Base-by-base conservation (phyloP, 2,888 invertebrate species). In the Tupiocoris notatus region DNA sequence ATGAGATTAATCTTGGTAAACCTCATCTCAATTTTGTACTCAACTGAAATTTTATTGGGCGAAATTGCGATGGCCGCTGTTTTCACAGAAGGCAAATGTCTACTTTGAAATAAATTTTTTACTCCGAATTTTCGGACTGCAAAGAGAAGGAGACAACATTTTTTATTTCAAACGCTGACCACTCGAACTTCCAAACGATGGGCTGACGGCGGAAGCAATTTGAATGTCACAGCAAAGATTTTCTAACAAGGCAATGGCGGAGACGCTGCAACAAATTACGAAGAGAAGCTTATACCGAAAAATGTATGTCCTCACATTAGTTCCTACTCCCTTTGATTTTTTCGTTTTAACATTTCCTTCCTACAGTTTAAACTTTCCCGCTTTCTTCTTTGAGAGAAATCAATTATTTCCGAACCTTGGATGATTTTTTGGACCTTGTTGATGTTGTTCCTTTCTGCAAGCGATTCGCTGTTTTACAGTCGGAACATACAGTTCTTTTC, bases 21-120 rank as follows among this genome's bases (percentile, higher is more conserved):
- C n/a, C n/a, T n/a, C n/a, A n/a, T n/a, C n/a, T n/a, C n/a, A n/a
- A n/a, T n/a, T n/a, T n/a, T n/a, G n/a, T n/a, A n/a, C n/a, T n/a
- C n/a, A n/a, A n/a, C n/a, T n/a, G n/a, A n/a, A n/a, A n/a, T n/a
- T n/a, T n/a, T n/a, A n/a, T n/a, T n/a, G n/a, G n/a, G n/a, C n/a
- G n/a, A n/a, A n/a, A n/a, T n/a, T n/a, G n/a, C n/a, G n/a, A n/a
- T n/a, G n/a, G n/a, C n/a, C n/a, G n/a, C n/a, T n/a, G n/a, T n/a
- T n/a, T n/a, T n/a, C 58, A 59, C 70, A 70, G 70, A 70, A 70
- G 70, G 59, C 70, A 70, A 70, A 25, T 70, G 70, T 70, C 24
- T 24, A 23, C 1, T n/a, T n/a, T n/a, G n/a, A n/a, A n/a, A n/a
- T n/a, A n/a, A n/a, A n/a, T n/a, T n/a, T n/a, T n/a, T n/a, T n/a